Percentiles rank a stretch among this genome's conserved stretches.
Evolutionary conservation across 2,888 invertebrate genomes (phyloP).

Genomic region (Mesorhabditis spiculigera): DNA sequence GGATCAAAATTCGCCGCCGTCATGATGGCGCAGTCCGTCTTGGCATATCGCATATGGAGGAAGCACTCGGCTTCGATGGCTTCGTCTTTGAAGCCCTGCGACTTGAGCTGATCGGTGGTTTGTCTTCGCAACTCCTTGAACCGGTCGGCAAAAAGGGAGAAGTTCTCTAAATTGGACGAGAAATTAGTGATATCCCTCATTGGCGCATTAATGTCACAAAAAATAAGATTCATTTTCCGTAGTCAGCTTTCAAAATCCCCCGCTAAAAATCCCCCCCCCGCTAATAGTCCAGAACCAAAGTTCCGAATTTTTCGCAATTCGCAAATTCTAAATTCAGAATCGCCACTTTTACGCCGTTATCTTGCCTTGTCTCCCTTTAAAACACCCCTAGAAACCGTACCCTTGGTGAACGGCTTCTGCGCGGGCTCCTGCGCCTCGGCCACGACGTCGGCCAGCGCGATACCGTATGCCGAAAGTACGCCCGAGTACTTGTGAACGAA

Average conservation of each 20-base stretch:
- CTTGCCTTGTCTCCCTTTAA: no score
- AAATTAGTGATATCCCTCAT: no score
- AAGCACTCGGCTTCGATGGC: conserved; percentile 71
- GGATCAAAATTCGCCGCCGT: conserved; percentile 14
- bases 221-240: no score
- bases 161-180: not conserved
- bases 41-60: conserved; percentile 68
- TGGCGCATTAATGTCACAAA: no score
- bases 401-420: conserved; percentile 13
- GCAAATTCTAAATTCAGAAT: no score
- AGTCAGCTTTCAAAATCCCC: no score
- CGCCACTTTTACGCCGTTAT: no score
- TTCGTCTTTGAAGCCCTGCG: conserved; percentile 57
- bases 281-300: no score
- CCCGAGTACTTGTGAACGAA: conserved; percentile 90
- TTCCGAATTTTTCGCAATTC: no score
- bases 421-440: conserved; percentile 85
- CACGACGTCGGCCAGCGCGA: conserved; percentile 95
- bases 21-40: conserved; percentile 54
- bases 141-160: not conserved
- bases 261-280: no score
- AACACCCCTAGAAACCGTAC: not conserved
- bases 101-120: not conserved
- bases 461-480: conserved; percentile 93
- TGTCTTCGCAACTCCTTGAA: not conserved